phyloP scores from a whole-genome alignment of 2,888 invertebrate genomes.

The Platerodrilus igneus region DNA sequence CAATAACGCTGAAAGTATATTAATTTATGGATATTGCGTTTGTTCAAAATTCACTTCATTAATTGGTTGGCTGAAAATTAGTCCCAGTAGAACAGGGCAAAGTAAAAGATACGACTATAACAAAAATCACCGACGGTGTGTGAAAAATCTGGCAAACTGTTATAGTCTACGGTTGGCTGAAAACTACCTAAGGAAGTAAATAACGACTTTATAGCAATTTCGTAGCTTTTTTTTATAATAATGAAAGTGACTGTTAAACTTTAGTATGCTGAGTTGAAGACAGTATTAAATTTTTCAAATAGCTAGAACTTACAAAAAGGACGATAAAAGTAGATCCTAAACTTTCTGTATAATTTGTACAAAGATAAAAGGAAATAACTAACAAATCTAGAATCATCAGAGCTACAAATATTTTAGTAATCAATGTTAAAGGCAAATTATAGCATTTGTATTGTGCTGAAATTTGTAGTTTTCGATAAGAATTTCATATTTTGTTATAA shows the following conservation, averaged over 20 bases:
- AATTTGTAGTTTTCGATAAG: no score
- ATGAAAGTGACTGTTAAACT: constrained; percentile 1
- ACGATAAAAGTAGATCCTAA: no score
- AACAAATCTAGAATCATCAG: no score
- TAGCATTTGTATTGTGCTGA: no score
- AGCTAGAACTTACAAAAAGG: constrained; percentile 1
- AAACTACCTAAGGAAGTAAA: constrained; percentile 24
- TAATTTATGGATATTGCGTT: constrained; percentile 46
- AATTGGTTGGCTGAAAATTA: constrained; percentile 47
- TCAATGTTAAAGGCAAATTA: no score
- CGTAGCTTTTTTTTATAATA: constrained; percentile 7
- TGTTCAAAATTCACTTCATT: constrained; percentile 44
- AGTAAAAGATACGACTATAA: constrained; percentile 40
- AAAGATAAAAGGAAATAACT: no score
- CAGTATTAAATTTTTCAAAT: not conserved
- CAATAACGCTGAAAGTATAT: constrained; percentile 15
- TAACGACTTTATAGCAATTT: constrained; percentile 17
- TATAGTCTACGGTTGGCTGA: constrained; percentile 30
- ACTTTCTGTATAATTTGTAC: no score
- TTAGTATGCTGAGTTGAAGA: not conserved
- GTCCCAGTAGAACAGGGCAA: constrained; percentile 40
- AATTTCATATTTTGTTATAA: no score
- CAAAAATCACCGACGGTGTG: constrained; percentile 40
- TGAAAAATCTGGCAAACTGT: constrained; percentile 35
- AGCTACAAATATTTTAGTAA: no score